Percentiles rank a stretch among this genome's conserved stretches.
Conservation (phyloP, 1,140 invertebrate genomes). For the Brachionus paranguensis region DNA sequence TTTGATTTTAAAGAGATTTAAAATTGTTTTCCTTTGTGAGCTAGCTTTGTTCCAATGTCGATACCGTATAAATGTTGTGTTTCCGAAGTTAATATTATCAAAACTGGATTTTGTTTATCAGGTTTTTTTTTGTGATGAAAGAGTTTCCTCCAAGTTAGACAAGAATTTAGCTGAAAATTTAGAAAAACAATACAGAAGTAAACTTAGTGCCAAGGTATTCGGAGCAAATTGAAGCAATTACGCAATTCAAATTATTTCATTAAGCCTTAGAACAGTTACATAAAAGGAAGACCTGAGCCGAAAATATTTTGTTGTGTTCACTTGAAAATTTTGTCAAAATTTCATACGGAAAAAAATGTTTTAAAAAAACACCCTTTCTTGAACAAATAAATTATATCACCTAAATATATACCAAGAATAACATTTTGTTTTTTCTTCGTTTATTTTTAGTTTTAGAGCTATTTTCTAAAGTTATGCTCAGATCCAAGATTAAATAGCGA, state of each 20-base stretch:
- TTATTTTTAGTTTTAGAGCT: not conserved
- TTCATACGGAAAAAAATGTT: not conserved
- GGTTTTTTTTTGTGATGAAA: not conserved
- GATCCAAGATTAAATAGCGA: not conserved
- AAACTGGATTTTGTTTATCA: not conserved
- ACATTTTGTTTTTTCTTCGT: not conserved
- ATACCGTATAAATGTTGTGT: not conserved
- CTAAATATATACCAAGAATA: not conserved
- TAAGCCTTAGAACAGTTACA: slow-evolving; percentile 21
- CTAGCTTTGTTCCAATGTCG: not conserved
- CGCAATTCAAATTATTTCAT: slow-evolving; percentile 2
- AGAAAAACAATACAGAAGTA: not conserved
- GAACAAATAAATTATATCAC: slow-evolving; percentile 17
- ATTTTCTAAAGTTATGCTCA: not conserved
- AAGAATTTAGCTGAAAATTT: not conserved
- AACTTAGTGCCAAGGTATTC: slow-evolving; percentile 11
- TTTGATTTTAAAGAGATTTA: not conserved
- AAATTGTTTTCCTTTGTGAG: slow-evolving; percentile 14
- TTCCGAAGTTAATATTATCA: slow-evolving; percentile 1
- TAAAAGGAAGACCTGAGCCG: not conserved
- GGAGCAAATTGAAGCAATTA: not conserved
- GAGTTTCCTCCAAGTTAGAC: not conserved
- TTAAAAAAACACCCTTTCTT: not conserved
- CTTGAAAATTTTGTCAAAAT: slow-evolving; percentile 17
- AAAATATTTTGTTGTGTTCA: not conserved